Percentiles rank a stretch among this genome's conserved stretches.
phyloP scores from a whole-genome alignment of 1,140 invertebrate genomes.

The Ceratina calcarata region DNA sequence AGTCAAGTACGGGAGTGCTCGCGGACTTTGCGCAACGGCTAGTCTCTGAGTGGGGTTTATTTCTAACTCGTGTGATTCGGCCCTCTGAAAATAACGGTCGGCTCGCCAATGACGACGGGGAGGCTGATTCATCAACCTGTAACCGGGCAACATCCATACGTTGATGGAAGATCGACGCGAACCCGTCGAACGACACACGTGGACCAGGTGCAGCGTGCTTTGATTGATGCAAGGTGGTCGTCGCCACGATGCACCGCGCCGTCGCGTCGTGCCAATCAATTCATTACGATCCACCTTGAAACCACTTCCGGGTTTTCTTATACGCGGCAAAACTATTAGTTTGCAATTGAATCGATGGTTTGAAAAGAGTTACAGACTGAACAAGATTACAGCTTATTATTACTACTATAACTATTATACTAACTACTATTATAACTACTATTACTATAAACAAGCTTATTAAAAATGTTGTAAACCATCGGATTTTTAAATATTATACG shows the following conservation, averaged over 20 bases:
- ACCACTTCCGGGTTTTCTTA: neutral
- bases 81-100: conserved; percentile 71
- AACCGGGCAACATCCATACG: conserved; percentile 22
- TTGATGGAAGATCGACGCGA: conserved; percentile 29
- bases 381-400: no score
- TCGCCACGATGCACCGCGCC: conserved; percentile 16
- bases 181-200: conserved; percentile 9
- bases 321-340: neutral
- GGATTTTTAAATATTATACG: neutral
- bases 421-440: no score
- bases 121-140: conserved; percentile 60
- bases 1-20: conserved; percentile 69
- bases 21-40: conserved; percentile 66
- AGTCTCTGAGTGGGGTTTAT: conserved; percentile 65
- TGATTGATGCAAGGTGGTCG: conserved; percentile 58
- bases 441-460: no score
- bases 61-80: conserved; percentile 71
- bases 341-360: neutral
- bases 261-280: neutral
- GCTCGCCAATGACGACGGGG: conserved; percentile 48
- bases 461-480: no score
- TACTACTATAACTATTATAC: no score
- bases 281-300: neutral
- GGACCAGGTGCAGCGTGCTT: conserved; percentile 8
- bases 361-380: no score